A percentile compares a stretch with the other conserved stretches of the same genome.
phyloP scores from a whole-genome alignment of 2,888 invertebrate genomes.

The Papilio demoleus region DNA sequence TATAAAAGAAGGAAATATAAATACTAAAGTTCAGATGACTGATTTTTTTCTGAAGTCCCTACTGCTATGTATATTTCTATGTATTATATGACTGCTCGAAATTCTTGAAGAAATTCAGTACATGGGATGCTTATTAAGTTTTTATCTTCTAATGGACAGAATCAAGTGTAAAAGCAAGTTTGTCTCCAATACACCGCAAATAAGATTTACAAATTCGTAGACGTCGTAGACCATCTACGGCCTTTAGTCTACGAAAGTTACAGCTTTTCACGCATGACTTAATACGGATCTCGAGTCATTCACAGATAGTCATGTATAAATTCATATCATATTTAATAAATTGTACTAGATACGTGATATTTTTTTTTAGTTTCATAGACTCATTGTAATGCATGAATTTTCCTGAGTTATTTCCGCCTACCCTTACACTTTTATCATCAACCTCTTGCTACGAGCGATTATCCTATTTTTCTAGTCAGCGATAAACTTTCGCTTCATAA shows the following conservation, averaged over 20 bases:
- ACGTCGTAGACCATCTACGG: constrained; percentile 14
- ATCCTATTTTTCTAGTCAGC: constrained; percentile 23
- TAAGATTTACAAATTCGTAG: not conserved
- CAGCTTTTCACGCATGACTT: constrained; percentile 10
- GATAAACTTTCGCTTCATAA: constrained; percentile 23
- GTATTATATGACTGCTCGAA: too few species aligned
- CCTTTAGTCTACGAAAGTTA: constrained; percentile 5
- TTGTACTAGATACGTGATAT: not conserved
- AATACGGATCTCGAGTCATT: not conserved
- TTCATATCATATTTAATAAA: constrained; percentile 3
- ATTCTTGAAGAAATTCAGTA: too few species aligned
- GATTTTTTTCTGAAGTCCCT: too few species aligned
- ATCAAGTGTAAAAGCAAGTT: not conserved
- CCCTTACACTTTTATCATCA: constrained; percentile 20
- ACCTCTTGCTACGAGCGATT: constrained; percentile 20
- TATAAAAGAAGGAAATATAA: too few species aligned
- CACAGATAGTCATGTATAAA: constrained; percentile 3
- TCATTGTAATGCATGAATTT: constrained; percentile 32
- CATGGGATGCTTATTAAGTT: too few species aligned
- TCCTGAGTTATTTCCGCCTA: constrained; percentile 21
- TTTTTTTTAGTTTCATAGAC: not conserved
- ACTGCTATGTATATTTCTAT: too few species aligned
- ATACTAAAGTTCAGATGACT: too few species aligned
- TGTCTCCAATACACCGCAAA: not conserved
- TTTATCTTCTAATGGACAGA: too few species aligned